Conservation (phyloP, 2,888 invertebrate genomes). For the Artemia sp. region DNA sequence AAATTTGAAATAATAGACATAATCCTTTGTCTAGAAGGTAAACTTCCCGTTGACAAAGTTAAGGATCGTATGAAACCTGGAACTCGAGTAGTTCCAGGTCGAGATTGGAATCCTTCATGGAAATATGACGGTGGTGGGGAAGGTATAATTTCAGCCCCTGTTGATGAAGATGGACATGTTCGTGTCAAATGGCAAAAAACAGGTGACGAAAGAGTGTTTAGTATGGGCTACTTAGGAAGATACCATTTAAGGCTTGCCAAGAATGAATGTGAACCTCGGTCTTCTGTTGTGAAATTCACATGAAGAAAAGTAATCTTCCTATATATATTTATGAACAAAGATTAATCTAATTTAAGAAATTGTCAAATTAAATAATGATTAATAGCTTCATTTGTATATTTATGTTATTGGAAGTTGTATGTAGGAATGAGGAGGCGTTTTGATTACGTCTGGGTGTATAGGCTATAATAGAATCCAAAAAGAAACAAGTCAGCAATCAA, state of each 20-base stretch:
- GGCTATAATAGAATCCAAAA: no score
- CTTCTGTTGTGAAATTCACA: not conserved
- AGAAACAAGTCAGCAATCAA: no score
- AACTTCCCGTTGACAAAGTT: not conserved
- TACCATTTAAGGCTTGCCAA: not conserved
- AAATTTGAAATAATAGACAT: not conserved
- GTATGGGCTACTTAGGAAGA: slow-evolving; percentile 2
- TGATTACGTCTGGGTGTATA: no score
- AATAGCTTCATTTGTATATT: no score
- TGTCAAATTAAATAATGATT: no score
- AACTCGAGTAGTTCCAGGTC: not conserved
- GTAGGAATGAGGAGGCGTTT: no score
- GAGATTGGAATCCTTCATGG: slow-evolving; percentile 4
- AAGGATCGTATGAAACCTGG: not conserved
- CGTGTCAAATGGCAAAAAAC: slow-evolving; percentile 8
- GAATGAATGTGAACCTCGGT: not conserved
- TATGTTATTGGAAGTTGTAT: no score
- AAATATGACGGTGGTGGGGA: slow-evolving; percentile 3
- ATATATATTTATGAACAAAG: no score
- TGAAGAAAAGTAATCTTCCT: no score
- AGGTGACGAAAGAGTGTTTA: slow-evolving; percentile 4
- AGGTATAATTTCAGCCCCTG: not conserved
- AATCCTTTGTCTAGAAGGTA: not conserved
- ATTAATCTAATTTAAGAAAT: no score
- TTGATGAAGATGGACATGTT: not conserved